Base-by-base conservation (phyloP, 2,888 invertebrate genomes). In the Agapostemon virescens region DNA sequence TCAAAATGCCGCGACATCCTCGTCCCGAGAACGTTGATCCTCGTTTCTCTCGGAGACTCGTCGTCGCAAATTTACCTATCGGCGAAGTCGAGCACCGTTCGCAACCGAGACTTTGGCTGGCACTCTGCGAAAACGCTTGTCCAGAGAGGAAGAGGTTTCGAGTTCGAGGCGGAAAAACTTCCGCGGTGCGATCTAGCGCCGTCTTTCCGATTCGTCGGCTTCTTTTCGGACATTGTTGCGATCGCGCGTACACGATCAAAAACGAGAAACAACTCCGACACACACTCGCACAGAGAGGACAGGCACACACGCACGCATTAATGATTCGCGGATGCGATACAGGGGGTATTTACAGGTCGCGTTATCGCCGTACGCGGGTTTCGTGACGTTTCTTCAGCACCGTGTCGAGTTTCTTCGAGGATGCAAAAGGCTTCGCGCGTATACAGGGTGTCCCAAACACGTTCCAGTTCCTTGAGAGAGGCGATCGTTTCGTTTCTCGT, bases 311-410 rank as follows among this genome's bases (percentile, higher is more conserved):
- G 85, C 81, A 77, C 55, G 82, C 68, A 82, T 78, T 73, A 45
- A 69, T 61, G 74, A 69, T 64, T 84, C 77, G 75, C 76, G 77
- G 82, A 73, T 68, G 71, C 68, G 79, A 81, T 79, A 84, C 75
- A 74, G 64, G 33, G 36, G 45, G 67, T 85, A 86, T 86, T 83
- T 86, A 86, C 84, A 86, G 74, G 74, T 76, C 64, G 55, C 58
- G 67, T 30, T 52, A 15, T 79, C 13, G 30, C 58, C 70, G 61
- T 36, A 63, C n/a, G 71, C n/a, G 45, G 9, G 42, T 63, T 23
- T 38, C 36, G 33, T 68, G 30, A 68, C 40, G 61, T 49, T 68
- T 61, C 20, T 20, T 61, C 61, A 61, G 61, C 61, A 61, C 61
- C 63, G 36, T 13, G 3, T 38, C 20, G n/a, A 45, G 36, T 69